Base-by-base conservation (phyloP, 2,797 vertebrate genomes). In the Centroberyx gerrardi region DNA sequence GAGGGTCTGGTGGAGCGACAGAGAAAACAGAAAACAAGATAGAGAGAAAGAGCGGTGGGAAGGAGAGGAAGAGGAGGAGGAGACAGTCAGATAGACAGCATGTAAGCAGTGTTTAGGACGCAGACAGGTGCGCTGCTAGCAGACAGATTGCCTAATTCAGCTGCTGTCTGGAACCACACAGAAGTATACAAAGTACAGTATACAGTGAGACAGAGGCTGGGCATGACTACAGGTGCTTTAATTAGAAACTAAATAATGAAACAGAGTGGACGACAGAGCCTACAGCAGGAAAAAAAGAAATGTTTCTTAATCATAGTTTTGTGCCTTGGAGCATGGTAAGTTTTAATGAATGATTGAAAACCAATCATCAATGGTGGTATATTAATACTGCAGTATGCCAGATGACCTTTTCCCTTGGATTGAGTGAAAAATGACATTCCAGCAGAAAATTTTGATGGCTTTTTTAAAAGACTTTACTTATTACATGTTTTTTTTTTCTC, bases 261-360 rank as follows among this genome's bases (percentile, higher is more conserved):
- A 88, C 75, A 54, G 81, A 78, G 90, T 76, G 75, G 78, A 80
- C 55, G 38, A 72, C 66, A 60, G 61, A 83, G 80, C 80, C 76
- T 62, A 29, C 59, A 90, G 68, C 51, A 56, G 64, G 75, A 74
- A 64, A 72, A 78, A 22, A 74, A 77, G 53, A 81, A 89, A 87
- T 86, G 84, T 87, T 93, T 92, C 92, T 93, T 92, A 88, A 93
- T 94, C 92, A 95, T 90, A 92, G 90, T 88, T 88, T 89, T 94
- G 90, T 89, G 88, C 93, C 92, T 93, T 82, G 86, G 84, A 94
- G 94, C 94, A 79, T 92, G 84, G 86, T 90, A 85, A 81, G 84
- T 93, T 94, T 95, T 94, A 95, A 94, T 94, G 92, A 94, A 92
- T 92, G 92, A 95, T 92, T 95, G 94, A 93, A 94, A 94, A 93